Percentiles rank a stretch among this genome's conserved stretches.
Evolutionary conservation across 2,888 invertebrate species (phyloP).

Genomic region (Temnothorax rugatulus): DNA sequence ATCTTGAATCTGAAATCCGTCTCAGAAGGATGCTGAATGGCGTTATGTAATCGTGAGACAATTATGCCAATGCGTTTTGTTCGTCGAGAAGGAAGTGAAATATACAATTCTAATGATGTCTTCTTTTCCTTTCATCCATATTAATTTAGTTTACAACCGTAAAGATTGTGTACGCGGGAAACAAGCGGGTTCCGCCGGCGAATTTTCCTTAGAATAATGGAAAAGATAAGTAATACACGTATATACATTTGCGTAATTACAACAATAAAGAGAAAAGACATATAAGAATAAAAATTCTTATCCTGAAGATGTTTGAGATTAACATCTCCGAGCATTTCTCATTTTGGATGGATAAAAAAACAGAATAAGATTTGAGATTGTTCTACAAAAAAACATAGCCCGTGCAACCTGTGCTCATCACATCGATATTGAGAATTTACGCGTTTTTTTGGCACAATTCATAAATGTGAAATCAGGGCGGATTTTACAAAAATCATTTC

Average conservation of each 20-base stretch:
- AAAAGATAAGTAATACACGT: neutral
- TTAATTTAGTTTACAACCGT: conserved; percentile 41
- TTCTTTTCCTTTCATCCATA: conserved; percentile 46
- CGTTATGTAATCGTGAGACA: conserved; percentile 62
- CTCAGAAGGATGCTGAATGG: conserved; percentile 63
- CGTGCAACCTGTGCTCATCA: neutral
- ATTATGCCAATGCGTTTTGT: conserved; percentile 39
- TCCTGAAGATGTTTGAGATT: neutral
- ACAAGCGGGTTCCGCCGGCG: neutral
- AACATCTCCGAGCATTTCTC: neutral
- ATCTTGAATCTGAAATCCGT: conserved; percentile 62
- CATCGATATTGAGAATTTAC: neutral
- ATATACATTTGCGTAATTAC: neutral
- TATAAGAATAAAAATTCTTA: neutral
- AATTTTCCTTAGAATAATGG: conserved; percentile 5
- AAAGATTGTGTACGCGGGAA: conserved; percentile 6
- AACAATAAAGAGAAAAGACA: neutral
- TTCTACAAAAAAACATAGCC: neutral
- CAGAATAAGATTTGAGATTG: neutral
- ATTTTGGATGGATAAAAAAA: neutral
- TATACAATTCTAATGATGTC: conserved; percentile 51
- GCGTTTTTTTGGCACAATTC: neutral
- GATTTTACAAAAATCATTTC: neutral
- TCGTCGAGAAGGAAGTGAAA: conserved; percentile 56
- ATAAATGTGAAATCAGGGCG: neutral